Evolutionary conservation across 2,888 invertebrate genomes (phyloP), one percentile per base, ranked within the genome.

Genomic region (Noctua comes): DNA sequence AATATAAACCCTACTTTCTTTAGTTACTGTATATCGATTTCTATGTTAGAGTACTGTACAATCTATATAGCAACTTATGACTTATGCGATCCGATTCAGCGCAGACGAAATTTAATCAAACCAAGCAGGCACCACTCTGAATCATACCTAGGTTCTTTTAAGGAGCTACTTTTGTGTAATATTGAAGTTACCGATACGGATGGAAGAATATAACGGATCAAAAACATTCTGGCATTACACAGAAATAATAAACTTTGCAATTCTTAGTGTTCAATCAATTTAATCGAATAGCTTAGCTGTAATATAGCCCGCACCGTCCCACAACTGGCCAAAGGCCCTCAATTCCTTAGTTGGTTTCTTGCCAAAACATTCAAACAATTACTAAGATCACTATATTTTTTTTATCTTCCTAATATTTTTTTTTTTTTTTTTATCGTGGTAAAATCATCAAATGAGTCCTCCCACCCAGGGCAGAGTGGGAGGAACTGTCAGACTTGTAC

Each of bases 101-200:
- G 68, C 36, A 11, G 21, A 7, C 46, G 18, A 80, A 73, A 70
- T 80, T 75, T 36, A 69, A 85, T 85, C 73, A 73, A 73, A n/a
- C 40, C 68, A 59, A 85, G 68, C 69, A 31, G 64, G 27, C 59
- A 27, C 54, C 40, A 6, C 64, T 74, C 31, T 31, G 48, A 27
- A 46, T 1, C 5, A 18, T 43, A 21, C 8, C 6, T 66, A 57
- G 18, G 16, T 21, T 68, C 31, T 83, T 70, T 31, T 16, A 69
- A n/a, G 73, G 2, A 8, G 36, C n/a, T 69, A 24, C 40, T 57
- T 51, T 57, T 36, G 21, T 59, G 64, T 31, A 54, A 71, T 27
- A 51, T 51, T 57, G 31, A 31, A 31, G 10, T 68, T 18, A 13
- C 27, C 18, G 18, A 16, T 2, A 43, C 40, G 27, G 24, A 36